Percentiles rank a stretch among this genome's conserved stretches.
phyloP scores from a whole-genome alignment of 2,888 invertebrate species.

The Nysson spinosus region DNA sequence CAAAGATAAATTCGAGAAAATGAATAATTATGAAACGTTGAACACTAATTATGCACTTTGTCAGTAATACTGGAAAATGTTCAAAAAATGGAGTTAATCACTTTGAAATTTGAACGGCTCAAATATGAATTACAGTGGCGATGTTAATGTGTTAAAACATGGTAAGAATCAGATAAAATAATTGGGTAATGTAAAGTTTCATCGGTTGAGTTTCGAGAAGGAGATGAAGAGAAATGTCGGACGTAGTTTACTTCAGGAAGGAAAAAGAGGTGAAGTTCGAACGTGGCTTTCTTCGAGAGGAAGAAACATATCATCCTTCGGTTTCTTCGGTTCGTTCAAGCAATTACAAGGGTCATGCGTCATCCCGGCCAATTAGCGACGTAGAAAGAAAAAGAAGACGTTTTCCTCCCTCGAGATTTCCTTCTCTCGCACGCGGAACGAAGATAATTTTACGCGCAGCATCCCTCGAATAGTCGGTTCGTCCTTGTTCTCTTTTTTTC shows the following conservation, averaged over 20 bases:
- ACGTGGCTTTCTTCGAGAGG: constrained; percentile 13
- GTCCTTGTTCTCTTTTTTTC: constrained; percentile 59
- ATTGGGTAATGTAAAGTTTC: too few species aligned
- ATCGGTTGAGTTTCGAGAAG: too few species aligned
- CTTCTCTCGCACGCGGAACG: constrained; percentile 30
- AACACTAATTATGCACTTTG: too few species aligned
- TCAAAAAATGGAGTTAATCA: too few species aligned
- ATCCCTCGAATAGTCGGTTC: constrained; percentile 42
- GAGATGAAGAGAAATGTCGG: background rate
- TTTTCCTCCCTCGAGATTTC: constrained; percentile 19
- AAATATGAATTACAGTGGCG: too few species aligned
- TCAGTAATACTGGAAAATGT: too few species aligned
- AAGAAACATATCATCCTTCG: constrained; percentile 49
- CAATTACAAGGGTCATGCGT: constrained; percentile 75
- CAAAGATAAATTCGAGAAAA: too few species aligned
- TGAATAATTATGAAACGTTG: too few species aligned
- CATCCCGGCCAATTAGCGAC: constrained; percentile 76
- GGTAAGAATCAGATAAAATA: too few species aligned
- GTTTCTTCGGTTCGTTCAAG: constrained; percentile 67
- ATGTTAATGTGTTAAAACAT: too few species aligned
- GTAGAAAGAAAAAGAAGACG: constrained; percentile 57
- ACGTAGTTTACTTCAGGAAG: background rate
- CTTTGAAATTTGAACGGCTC: too few species aligned
- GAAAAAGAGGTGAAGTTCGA: constrained; percentile 30
- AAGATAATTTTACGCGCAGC: constrained; percentile 70